phyloP scores from a whole-genome alignment of 2,888 invertebrate genomes.

The Tortrix viridana region DNA sequence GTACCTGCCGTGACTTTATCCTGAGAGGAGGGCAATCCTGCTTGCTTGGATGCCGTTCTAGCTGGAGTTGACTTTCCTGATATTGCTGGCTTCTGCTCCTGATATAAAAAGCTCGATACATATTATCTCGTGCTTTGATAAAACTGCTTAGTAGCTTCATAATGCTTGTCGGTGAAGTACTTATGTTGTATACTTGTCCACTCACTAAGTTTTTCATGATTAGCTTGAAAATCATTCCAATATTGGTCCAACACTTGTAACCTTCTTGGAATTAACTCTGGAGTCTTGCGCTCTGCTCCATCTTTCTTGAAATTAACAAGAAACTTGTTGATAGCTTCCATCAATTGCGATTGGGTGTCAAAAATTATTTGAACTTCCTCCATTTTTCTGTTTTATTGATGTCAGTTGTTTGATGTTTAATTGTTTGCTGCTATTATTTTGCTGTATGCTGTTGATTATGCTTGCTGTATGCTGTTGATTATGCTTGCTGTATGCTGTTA shows the following conservation, averaged over 20 bases:
- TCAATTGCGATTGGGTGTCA: not conserved
- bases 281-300: not conserved
- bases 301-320: not conserved
- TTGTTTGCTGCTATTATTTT: no score
- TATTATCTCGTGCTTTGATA: not conserved
- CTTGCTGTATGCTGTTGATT: no score
- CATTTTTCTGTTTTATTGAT: not conserved
- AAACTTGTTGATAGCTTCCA: not conserved
- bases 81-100: no score
- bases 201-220: not conserved
- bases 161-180: not conserved
- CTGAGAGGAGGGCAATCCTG: no score
- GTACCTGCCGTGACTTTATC: no score
- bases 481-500: no score
- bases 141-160: not conserved
- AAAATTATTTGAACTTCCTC: not conserved
- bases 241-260: not conserved
- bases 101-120: no score
- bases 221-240: not conserved
- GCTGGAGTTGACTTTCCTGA: no score
- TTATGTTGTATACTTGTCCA: not conserved
- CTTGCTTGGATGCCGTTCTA: no score
- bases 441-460: no score
- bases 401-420: no score
- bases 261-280: not conserved